Evolutionary conservation across 2,113 vertebrate genomes (phyloP).

Genomic region (Ophthalmolycus amberensis): DNA sequence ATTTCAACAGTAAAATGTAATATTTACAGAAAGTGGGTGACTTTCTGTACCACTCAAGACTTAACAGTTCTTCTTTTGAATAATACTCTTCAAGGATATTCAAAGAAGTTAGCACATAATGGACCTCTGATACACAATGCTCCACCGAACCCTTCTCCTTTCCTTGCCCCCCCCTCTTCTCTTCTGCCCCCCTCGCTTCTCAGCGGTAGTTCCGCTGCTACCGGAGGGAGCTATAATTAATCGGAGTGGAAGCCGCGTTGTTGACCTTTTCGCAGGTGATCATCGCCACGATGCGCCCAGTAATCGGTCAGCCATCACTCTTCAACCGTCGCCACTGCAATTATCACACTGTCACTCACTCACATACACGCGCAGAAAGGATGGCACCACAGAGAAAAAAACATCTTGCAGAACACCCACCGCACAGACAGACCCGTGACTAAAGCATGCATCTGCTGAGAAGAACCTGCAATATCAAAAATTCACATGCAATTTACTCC

Average conservation of each 20-base stretch:
- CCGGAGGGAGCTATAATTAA: conserved; percentile 83
- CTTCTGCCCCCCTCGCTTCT: conserved; percentile 44
- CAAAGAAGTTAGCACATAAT: conserved; percentile 9
- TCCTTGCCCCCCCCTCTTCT: conserved; percentile 17
- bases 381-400: conserved; percentile 16
- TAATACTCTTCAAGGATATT: neutral
- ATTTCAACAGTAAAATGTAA: neutral
- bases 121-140: neutral
- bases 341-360: conserved; percentile 68
- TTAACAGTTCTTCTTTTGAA: neutral
- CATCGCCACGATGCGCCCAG: conserved; percentile 73
- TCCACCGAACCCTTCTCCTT: conserved; percentile 21
- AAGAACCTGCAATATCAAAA: conserved; percentile 39
- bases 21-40: neutral
- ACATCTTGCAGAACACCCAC: conserved; percentile 28
- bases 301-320: conserved; percentile 84
- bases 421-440: neutral
- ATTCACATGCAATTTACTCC: conserved; percentile 47
- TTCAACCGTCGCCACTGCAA: conserved; percentile 67
- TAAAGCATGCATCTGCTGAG: conserved; percentile 17
- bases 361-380: conserved; percentile 26
- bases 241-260: conserved; percentile 78
- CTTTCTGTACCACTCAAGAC: neutral
- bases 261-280: conserved; percentile 87
- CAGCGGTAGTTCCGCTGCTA: conserved; percentile 58